Evolutionary conservation across 2,888 invertebrate genomes (phyloP), one percentile per base, ranked within the genome.

Genomic region (Brenthis daphne): DNA sequence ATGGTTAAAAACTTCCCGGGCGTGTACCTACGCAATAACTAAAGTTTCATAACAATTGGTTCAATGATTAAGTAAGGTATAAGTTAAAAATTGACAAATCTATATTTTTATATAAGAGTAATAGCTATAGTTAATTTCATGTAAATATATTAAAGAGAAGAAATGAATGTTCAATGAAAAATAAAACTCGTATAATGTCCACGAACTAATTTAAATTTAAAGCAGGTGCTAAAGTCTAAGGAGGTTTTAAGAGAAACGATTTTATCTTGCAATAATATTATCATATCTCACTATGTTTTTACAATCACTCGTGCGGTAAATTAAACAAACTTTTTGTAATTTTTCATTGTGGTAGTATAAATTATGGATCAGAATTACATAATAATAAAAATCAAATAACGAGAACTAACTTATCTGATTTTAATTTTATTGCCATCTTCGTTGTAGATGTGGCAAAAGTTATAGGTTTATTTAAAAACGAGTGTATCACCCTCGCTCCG

Each of bases 271-370:
- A 55, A 63, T 33, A 61, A 61, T 67, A 67, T 67, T 67, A 55
- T 50, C 20, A 16, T 37, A 37, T 65, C 65, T 69, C 67, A 47
- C 75, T 65, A 67, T 85, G 82, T 85, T 85, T 72, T 82, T 78
- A 65, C 58, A 78, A 65, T 63, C 54, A 79, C 85, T 77, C 84
- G 85, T 76, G 85, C 80, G 74, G 67, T 56, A 71, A 53, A 67
- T 74, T 78, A 77, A 85, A 85, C 83, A 85, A 57, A 54, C 55
- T 43, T 53, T 53, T 67, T 57, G 56, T 71, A 63, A 66, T 54
- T 51, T 67, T 69, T 58, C 47, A 50, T 48, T 65, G 57, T 57
- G 33, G 50, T 43, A 13, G 33, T 69, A 79, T 76, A 76, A 79
- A 79, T 79, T 74, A 77, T 67, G 64, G 50, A 66, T 75, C 11